These are phyloP conservation scores for Enteromius viviparus DNA, from an alignment of 2,797 vertebrate genomes.

Conservation along the genomic window DNA sequence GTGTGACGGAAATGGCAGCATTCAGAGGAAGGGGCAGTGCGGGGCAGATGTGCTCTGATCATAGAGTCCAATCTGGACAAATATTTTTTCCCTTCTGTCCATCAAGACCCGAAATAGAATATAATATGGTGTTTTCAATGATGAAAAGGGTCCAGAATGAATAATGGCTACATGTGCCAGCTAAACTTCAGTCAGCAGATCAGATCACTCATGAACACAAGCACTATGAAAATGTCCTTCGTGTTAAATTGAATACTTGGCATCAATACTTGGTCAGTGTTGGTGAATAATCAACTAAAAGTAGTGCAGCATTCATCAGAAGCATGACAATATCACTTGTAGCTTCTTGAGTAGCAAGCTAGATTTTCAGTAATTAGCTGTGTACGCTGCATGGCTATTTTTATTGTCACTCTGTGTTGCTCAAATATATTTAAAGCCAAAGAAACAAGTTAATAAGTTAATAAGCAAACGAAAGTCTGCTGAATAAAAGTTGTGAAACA, in stretches of 20 bases:
- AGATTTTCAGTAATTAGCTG: neutral
- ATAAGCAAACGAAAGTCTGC: neutral
- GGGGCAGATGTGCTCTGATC: constrained; percentile 28
- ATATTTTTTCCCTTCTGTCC: constrained; percentile 56
- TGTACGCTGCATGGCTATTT: neutral
- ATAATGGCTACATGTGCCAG: constrained; percentile 27
- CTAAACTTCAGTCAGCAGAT: constrained; percentile 17
- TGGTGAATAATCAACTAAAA: constrained; percentile 40
- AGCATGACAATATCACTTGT: neutral
- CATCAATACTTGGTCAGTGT: constrained; percentile 4
- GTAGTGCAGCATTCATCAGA: constrained; percentile 27
- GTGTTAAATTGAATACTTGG: constrained; percentile 51
- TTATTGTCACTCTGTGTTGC: neutral
- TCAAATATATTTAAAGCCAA: neutral
- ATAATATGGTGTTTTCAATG: constrained; percentile 14
- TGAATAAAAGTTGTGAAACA: neutral
- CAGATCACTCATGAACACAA: neutral
- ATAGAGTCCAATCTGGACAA: constrained; percentile 35
- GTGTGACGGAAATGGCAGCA: constrained; percentile 72
- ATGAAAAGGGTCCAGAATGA: constrained; percentile 16
- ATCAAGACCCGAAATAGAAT: constrained; percentile 54
- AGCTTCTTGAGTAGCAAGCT: neutral
- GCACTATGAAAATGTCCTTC: constrained; percentile 14
- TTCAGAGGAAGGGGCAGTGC: constrained; percentile 52
- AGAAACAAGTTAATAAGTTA: neutral